A percentile compares a stretch with the other conserved stretches of the same genome.
These are phyloP conservation scores for Resseliella maxima DNA, from an alignment of 2,888 invertebrate species.

Conservation along the genomic window DNA sequence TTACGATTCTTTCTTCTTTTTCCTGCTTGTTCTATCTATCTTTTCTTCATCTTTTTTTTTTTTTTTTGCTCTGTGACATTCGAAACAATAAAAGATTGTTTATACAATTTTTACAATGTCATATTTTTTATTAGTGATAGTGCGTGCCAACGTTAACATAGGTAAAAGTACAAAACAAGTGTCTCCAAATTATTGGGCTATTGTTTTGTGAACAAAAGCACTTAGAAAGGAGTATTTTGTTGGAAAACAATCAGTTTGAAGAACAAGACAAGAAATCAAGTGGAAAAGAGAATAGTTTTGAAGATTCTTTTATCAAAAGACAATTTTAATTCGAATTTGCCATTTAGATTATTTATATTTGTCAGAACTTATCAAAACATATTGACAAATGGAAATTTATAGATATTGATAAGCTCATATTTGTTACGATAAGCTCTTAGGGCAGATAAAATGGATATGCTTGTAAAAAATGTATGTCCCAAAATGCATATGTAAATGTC, in stretches of 20 bases:
- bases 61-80: neutral
- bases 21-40: too few relatives aligned
- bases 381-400: too few relatives aligned
- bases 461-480: neutral
- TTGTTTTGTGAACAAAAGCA: neutral
- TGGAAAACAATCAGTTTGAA: neutral
- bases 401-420: too few relatives aligned
- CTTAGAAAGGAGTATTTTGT: neutral
- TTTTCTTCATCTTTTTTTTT: too few relatives aligned
- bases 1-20: neutral
- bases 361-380: too few relatives aligned
- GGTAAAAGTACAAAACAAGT: neutral
- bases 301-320: too few relatives aligned
- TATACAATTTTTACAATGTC: slow-evolving; percentile 21
- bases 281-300: too few relatives aligned
- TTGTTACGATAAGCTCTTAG: too few relatives aligned
- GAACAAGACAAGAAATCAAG: neutral
- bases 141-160: neutral
- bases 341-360: too few relatives aligned
- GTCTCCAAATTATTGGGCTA: slow-evolving; percentile 39
- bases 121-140: neutral
- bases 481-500: neutral
- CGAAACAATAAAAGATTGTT: slow-evolving; percentile 35
- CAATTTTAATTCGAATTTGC: too few relatives aligned
- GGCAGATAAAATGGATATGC: too few relatives aligned